Evolutionary conservation across 2,113 vertebrate species (phyloP).

Genomic region (Ophthalmolycus amberensis): DNA sequence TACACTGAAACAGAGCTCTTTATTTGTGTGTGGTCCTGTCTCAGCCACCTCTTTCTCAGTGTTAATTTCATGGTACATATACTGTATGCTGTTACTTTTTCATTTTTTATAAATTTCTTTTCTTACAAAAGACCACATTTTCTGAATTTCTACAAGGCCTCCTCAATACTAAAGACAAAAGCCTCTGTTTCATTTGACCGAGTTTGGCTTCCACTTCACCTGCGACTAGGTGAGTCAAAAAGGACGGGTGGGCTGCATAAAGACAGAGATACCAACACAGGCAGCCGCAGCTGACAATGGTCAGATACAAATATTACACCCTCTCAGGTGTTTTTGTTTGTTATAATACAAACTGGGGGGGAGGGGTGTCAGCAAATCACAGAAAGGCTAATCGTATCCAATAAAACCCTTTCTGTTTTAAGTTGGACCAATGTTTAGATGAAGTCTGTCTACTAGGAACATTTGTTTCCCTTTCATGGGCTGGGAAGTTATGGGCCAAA

Average conservation of each 20-base stretch:
- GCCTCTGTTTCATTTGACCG: constrained; percentile 36
- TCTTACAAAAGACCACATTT: constrained; percentile 71
- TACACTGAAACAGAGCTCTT: constrained; percentile 70
- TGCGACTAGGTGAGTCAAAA: constrained; percentile 42
- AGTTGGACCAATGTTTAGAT: constrained; percentile 69
- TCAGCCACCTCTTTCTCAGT: constrained; percentile 48
- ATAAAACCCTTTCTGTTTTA: constrained; percentile 57
- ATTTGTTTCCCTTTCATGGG: constrained; percentile 30
- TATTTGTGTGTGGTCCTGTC: constrained; percentile 52
- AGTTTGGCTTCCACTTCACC: constrained; percentile 56
- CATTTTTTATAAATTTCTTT: constrained; percentile 27
- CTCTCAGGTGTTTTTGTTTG: constrained; percentile 57
- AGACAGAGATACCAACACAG: constrained; percentile 65
- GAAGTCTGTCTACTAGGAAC: constrained; percentile 28
- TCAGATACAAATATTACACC: constrained; percentile 70
- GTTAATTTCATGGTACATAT: constrained; percentile 56
- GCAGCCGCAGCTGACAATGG: constrained; percentile 58
- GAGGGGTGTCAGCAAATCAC: constrained; percentile 47
- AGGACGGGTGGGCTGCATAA: constrained; percentile 49
- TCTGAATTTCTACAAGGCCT: constrained; percentile 71
- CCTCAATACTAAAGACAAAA: constrained; percentile 61
- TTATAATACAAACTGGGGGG: constrained; percentile 54
- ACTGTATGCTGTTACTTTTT: constrained; percentile 53
- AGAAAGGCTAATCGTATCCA: constrained; percentile 57
- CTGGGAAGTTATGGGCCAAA: constrained; percentile 42